Conservation (phyloP, 2,888 invertebrate genomes). For the Synergus umbraculus region DNA sequence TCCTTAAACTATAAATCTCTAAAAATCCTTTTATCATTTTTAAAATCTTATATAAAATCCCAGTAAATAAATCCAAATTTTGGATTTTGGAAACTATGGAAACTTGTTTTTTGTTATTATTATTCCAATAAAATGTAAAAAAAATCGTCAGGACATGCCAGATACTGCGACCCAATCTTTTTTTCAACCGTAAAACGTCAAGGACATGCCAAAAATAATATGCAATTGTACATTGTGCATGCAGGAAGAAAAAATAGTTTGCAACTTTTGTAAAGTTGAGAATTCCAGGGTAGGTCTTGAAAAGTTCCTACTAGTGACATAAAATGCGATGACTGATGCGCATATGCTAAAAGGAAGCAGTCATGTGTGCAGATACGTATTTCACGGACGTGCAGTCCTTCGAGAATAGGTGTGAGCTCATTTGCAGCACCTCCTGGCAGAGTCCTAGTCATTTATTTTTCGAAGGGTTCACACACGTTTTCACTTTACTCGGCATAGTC, state of each 20-base stretch:
- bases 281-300: neutral
- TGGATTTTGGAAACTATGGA: too few species aligned
- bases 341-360: conserved; percentile 7
- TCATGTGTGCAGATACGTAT: conserved; percentile 22
- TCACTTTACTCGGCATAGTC: conserved; percentile 44
- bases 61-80: too few species aligned
- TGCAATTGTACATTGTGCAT: neutral
- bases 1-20: too few species aligned
- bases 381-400: conserved; percentile 36
- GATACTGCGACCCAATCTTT: too few species aligned
- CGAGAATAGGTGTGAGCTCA: conserved; percentile 33
- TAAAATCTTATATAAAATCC: too few species aligned
- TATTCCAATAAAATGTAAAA: too few species aligned
- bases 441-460: conserved; percentile 48
- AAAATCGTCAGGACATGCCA: too few species aligned
- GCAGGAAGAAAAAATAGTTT: neutral
- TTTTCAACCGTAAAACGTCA: too few species aligned
- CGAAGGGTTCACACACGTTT: conserved; percentile 48
- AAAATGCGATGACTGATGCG: conserved; percentile 22
- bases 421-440: conserved; percentile 42
- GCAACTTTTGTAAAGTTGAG: neutral
- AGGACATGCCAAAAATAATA: too few species aligned
- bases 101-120: too few species aligned
- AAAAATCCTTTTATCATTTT: too few species aligned
- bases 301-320: conserved; percentile 18